Evolutionary conservation across 2,113 vertebrate genomes (phyloP).

Genomic region (Addax nasomaculatus): DNA sequence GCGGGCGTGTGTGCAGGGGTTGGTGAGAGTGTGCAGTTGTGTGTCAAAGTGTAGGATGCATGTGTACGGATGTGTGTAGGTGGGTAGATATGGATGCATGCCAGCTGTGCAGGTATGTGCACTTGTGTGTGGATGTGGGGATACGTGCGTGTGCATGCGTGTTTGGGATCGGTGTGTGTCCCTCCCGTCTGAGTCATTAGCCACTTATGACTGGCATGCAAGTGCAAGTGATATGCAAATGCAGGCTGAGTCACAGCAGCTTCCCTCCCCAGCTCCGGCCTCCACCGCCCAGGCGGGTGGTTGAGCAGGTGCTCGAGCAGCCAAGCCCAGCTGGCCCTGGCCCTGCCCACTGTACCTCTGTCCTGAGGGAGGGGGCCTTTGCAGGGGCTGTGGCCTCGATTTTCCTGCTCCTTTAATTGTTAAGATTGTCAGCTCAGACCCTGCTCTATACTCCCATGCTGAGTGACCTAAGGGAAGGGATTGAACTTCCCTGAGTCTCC

Average conservation of each 20-base stretch:
- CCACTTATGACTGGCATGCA: conserved; percentile 8
- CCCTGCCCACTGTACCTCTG: neutral
- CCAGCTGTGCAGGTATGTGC: neutral
- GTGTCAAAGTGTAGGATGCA: neutral
- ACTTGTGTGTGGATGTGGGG: neutral
- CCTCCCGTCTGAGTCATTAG: neutral
- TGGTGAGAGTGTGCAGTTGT: neutral
- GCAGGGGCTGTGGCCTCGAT: neutral
- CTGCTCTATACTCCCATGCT: neutral
- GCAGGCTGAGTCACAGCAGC: conserved; percentile 15
- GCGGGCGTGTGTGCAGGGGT: neutral
- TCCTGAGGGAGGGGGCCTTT: neutral
- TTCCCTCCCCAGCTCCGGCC: conserved; percentile 12
- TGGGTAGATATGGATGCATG: neutral
- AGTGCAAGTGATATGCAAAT: conserved; percentile 58
- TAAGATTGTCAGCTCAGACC: conserved; percentile 17
- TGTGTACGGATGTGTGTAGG: neutral
- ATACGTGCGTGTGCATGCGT: too few species aligned
- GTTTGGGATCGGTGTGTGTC: neutral
- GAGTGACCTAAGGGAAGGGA: neutral
- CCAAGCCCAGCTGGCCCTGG: neutral
- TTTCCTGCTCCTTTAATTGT: conserved; percentile 33
- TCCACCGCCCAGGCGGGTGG: conserved; percentile 46
- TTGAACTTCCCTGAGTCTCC: neutral
- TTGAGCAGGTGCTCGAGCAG: conserved; percentile 29